Conservation (phyloP, 2,113 vertebrate genomes). For the Dunckerocampus dactyliophorus region DNA sequence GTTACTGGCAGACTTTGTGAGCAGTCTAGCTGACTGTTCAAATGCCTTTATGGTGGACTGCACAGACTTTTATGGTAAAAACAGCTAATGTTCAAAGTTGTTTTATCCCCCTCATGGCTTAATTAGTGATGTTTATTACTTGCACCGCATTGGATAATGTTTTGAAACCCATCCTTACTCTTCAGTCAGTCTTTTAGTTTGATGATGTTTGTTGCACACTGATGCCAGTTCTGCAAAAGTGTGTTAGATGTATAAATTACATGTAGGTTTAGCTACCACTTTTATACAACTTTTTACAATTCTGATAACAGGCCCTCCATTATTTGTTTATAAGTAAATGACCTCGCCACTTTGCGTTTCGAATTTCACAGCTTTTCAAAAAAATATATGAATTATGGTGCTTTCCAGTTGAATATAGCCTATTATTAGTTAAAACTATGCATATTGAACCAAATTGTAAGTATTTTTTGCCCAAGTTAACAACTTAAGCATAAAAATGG, state of each 20-base stretch:
- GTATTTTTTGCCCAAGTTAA: too few species aligned
- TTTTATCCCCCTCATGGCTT: slow-evolving; percentile 51
- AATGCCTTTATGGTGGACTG: slow-evolving; percentile 51
- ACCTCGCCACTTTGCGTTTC: too few species aligned
- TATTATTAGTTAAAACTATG: too few species aligned
- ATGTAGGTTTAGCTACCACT: too few species aligned
- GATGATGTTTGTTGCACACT: slow-evolving; percentile 23
- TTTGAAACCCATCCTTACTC: slow-evolving; percentile 38
- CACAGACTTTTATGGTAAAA: slow-evolving; percentile 50
- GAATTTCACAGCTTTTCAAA: too few species aligned
- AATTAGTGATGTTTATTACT: slow-evolving; percentile 54
- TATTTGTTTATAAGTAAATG: too few species aligned
- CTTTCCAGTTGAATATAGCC: too few species aligned
- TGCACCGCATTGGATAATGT: slow-evolving; percentile 33
- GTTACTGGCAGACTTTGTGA: slow-evolving; percentile 55
- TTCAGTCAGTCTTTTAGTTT: slow-evolving; percentile 35
- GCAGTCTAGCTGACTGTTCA: slow-evolving; percentile 53
- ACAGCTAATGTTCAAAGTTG: slow-evolving; percentile 58
- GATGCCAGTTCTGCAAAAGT: slow-evolving; percentile 21
- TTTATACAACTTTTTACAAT: too few species aligned
- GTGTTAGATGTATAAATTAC: slow-evolving; percentile 5
- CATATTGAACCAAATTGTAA: too few species aligned
- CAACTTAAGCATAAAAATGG: too few species aligned
- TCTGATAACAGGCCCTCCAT: too few species aligned
- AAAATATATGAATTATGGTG: too few species aligned